phyloP scores from a whole-genome alignment of 2,888 invertebrate species.

The Tachystola acroxantha region DNA sequence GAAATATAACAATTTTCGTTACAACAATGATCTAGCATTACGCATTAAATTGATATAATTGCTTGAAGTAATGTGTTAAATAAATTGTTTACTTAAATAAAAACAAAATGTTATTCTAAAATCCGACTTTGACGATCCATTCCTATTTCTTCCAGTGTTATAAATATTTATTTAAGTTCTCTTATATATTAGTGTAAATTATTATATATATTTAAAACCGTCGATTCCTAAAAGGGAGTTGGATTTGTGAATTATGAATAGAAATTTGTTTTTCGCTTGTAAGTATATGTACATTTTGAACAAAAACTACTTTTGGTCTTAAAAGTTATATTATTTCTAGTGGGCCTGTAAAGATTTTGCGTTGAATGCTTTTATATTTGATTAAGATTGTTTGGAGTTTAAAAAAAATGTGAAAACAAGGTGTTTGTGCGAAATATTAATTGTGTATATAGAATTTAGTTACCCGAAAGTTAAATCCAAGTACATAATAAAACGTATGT shows the following conservation, averaged over 20 bases:
- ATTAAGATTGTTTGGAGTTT: constrained; percentile 32
- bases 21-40: no score
- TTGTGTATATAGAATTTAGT: constrained; percentile 73
- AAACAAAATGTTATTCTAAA: background rate
- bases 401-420: constrained; percentile 23
- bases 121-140: constrained; percentile 17
- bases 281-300: constrained; percentile 75
- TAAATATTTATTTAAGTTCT: constrained; percentile 32
- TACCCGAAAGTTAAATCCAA: constrained; percentile 68
- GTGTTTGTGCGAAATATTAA: constrained; percentile 44
- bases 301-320: constrained; percentile 40
- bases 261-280: constrained; percentile 57
- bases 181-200: constrained; percentile 28
- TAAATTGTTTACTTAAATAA: no score
- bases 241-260: constrained; percentile 38
- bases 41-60: no score
- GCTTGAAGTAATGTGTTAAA: no score
- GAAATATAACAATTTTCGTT: no score
- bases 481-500: constrained; percentile 55
- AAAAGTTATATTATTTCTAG: constrained; percentile 42
- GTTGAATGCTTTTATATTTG: constrained; percentile 47
- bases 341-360: constrained; percentile 57
- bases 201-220: constrained; percentile 28
- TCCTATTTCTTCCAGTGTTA: constrained; percentile 44
- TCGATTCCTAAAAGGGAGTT: constrained; percentile 35